phyloP scores from a whole-genome alignment of 2,888 invertebrate species.

The Minunthozetes semirufus region DNA sequence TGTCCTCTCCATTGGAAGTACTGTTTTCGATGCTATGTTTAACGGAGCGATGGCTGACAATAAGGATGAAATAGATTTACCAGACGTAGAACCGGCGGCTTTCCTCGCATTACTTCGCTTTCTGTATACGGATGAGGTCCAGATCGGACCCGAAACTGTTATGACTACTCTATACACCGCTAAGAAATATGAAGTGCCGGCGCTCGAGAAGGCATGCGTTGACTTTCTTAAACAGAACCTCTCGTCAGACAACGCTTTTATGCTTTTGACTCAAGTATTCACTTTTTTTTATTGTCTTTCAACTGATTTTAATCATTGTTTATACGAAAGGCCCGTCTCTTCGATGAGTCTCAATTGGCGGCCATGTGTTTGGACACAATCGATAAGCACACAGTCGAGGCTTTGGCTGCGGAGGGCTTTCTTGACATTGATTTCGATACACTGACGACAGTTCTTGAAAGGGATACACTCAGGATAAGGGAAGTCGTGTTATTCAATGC shows the following conservation, averaged over 20 bases:
- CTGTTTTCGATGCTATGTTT: slow-evolving; percentile 80
- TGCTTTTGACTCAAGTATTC: slow-evolving; percentile 60
- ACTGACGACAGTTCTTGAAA: slow-evolving; percentile 64
- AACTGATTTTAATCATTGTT: not conserved
- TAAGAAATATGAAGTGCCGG: slow-evolving; percentile 77
- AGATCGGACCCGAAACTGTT: slow-evolving; percentile 74
- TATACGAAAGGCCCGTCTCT: slow-evolving; percentile 58
- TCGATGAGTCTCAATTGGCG: slow-evolving; percentile 75
- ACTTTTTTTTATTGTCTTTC: not conserved
- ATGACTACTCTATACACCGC: slow-evolving; percentile 80
- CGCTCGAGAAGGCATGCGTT: slow-evolving; percentile 72
- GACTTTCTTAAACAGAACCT: slow-evolving; percentile 67
- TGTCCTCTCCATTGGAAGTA: slow-evolving; percentile 70
- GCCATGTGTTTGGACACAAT: slow-evolving; percentile 71
- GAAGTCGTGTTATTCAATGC: slow-evolving; percentile 71
- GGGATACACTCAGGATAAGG: slow-evolving; percentile 68
- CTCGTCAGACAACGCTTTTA: slow-evolving; percentile 73
- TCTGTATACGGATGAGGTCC: slow-evolving; percentile 70
- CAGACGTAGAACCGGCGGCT: slow-evolving; percentile 74
- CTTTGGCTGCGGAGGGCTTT: slow-evolving; percentile 69
- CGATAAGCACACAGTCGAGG: slow-evolving; percentile 73
- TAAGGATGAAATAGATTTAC: slow-evolving; percentile 66
- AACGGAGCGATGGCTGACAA: slow-evolving; percentile 65
- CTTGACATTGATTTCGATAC: slow-evolving; percentile 74
- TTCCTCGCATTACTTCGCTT: slow-evolving; percentile 65